Base-by-base conservation (phyloP, 2,113 vertebrate genomes). In the Sinocyclocheilus anshuiensis region DNA sequence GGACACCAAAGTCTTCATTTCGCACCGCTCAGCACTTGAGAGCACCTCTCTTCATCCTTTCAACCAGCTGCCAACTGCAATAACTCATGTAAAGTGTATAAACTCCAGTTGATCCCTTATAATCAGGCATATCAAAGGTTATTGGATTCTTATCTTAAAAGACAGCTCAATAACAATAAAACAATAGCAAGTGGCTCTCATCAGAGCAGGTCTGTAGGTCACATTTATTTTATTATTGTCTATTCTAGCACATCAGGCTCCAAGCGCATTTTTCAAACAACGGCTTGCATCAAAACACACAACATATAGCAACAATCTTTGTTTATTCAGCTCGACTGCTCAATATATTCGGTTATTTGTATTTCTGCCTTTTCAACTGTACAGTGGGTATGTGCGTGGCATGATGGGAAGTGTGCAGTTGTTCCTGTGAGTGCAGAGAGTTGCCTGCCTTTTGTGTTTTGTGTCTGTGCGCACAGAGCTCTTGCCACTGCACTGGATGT, bases 391-490 rank as follows among this genome's bases (percentile, higher is more conserved):
- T n/a, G 67, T 50, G 55, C 76, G 6, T 18, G 12, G 53, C 53
- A 59, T 22, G 45, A 33, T 48, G 77, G 69, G 39, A 71, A 48
- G 85, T 81, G 39, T 65, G 78, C 42, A 65, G 78, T 75, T 59
- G 67, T 78, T 77, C 42, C 82, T 84, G 53, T 87, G 81, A 89
- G 59, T 86, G 65, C 81, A 72, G 67, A 39, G 33, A 88, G 83
- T 85, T 67, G 90, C 87, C 89, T 89, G 91, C 93, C 89, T 53
- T 93, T 90, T 87, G 87, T 92, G 87, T 92, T 93, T 90, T 85
- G 77, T 93, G 91, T 94, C 84, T 93, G 88, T 92, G 88, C 91
- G 88, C 91, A 93, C 90, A 91, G 90, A 94, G 48, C 87, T 93
- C 84, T 89, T 92, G 92, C 90, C 84, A 90, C 83, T 84, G 88